Conservation (phyloP, 2,113 vertebrate species). For the Synodontis membranacea region DNA sequence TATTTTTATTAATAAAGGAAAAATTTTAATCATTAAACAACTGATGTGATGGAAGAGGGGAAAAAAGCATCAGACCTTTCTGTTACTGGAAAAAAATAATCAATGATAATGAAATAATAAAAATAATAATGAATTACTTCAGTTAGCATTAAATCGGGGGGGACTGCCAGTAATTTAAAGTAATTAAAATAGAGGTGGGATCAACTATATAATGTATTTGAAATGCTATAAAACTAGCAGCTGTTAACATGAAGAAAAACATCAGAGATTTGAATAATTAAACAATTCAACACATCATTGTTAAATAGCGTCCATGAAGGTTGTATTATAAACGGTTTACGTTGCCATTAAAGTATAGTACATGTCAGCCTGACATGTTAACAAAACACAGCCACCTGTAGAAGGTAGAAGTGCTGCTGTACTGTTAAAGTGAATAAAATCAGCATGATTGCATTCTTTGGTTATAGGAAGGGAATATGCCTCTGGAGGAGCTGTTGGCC, state of each 20-base stretch:
- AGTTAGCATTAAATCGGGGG: not conserved
- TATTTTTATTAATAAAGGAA: too few species aligned
- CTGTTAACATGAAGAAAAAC: not conserved
- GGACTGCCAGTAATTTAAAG: not conserved
- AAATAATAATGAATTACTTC: too few species aligned
- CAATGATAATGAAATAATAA: too few species aligned
- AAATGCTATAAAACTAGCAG: not conserved
- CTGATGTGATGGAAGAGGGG: too few species aligned
- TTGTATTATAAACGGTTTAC: not conserved
- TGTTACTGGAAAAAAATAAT: too few species aligned
- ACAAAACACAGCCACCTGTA: too few species aligned
- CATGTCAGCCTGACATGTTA: not conserved
- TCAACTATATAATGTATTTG: not conserved
- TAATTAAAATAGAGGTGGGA: not conserved
- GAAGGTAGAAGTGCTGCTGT: not conserved
- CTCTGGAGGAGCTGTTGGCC: constrained; percentile 90
- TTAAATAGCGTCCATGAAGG: not conserved
- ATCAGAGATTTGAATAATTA: not conserved
- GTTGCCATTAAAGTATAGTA: not conserved
- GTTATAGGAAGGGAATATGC: constrained; percentile 92
- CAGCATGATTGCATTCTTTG: not conserved
- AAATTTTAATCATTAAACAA: too few species aligned
- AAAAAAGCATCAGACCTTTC: too few species aligned
- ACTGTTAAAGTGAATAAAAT: not conserved
- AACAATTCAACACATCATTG: not conserved